Base-by-base conservation (phyloP, 2,888 invertebrate genomes). In the Pediacus dermestoides region DNA sequence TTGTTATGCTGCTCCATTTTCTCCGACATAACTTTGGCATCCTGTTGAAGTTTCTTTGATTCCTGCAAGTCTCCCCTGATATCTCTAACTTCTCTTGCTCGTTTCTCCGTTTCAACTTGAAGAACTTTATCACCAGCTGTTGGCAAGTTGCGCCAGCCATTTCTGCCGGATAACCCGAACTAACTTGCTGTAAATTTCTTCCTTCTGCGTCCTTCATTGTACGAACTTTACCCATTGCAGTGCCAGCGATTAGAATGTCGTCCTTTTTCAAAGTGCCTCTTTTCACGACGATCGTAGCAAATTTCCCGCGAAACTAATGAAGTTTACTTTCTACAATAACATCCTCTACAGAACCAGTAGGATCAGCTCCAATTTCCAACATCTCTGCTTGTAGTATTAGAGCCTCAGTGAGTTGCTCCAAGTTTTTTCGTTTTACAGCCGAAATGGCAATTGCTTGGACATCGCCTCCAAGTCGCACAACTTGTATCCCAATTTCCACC, bases 131-230 rank as follows among this genome's bases (percentile, higher is more conserved):
- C 93, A 0, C 99, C 99, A 8, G 94, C 89, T 0, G 81, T 65
- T 0, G 97, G 97, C 48, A 96, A 61, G 48, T 86, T 85, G 48
- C 81, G 78, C 97, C 97, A 99, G 2, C 97, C 97, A 95, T 81
- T 62, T 88, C 85, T 0, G 84, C 89, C 0, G 95, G 88, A 1
- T 80, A 80, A 1, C 88, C 79, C 0, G 94, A 90, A n/a, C 76
- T 69, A 0, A 88, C 93, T 54, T 76, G 70, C 4, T 72, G 68
- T 1, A 94, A 46, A 0, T 75, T 67, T 2, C 73, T 68, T 0
- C 90, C 89, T 16, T 80, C 77, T 35, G 91, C 87, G 62, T 90
- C 81, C 57, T 84, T 84, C 65, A 97, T 76, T 2, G 80, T 75
- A 27, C 92, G 78, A 1, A 87, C 85, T 75, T 87, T 92, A 1